phyloP scores from a whole-genome alignment of 2,113 vertebrate genomes.

The Laticauda laticaudata region DNA sequence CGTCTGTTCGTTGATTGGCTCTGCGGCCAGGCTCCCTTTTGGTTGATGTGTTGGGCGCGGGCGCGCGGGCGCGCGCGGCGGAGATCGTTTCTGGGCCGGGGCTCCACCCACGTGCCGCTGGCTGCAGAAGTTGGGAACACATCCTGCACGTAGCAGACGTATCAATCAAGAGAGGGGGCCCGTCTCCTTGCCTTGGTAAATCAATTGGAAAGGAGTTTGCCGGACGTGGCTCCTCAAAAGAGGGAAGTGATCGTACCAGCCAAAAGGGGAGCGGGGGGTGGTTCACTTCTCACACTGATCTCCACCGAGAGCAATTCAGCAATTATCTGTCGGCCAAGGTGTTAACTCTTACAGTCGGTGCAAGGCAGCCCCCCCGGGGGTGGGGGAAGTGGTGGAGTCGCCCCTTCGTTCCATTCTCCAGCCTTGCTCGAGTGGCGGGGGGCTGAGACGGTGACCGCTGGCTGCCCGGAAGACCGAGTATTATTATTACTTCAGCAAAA shows the following conservation, averaged over 20 bases:
- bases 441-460: background rate
- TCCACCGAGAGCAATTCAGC: background rate
- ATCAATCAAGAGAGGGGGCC: slow-evolving; percentile 30
- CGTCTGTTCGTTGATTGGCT: slow-evolving; percentile 17
- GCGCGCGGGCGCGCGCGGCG: background rate
- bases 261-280: fast-evolving
- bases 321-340: background rate
- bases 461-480: background rate
- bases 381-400: background rate
- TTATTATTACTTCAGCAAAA: background rate
- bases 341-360: background rate
- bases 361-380: background rate
- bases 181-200: slow-evolving; percentile 20
- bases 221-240: slow-evolving; percentile 1
- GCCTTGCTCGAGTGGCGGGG: background rate
- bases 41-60: background rate
- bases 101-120: slow-evolving; percentile 52
- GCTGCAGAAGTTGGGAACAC: slow-evolving; percentile 45
- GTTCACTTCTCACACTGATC: background rate
- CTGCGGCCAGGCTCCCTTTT: fast-evolving
- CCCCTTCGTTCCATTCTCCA: background rate
- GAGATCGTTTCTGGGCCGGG: background rate
- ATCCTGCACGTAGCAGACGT: slow-evolving; percentile 64
- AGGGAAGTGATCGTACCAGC: background rate
- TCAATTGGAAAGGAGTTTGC: background rate